Evolutionary conservation across 2,888 invertebrate genomes (phyloP).

Genomic region (Melanchra persicariae): DNA sequence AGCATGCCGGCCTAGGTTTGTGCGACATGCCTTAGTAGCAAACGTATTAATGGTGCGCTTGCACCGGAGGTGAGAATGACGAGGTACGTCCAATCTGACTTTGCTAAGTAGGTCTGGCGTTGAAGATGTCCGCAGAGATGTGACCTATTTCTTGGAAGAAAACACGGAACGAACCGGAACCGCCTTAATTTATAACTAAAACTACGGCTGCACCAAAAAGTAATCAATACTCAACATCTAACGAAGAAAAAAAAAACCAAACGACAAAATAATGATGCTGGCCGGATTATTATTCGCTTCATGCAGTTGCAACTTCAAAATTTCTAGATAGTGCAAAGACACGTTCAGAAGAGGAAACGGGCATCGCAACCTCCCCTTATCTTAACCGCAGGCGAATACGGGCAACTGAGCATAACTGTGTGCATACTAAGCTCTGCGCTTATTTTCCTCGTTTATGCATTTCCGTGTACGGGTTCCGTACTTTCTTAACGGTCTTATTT

Average conservation of each 20-base stretch:
- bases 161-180: neutral
- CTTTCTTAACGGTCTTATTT: slow-evolving; percentile 65
- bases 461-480: slow-evolving; percentile 56
- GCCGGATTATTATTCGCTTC: slow-evolving; percentile 57
- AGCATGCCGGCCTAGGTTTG: no score
- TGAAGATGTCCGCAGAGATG: neutral
- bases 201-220: slow-evolving; percentile 3
- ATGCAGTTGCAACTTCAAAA: slow-evolving; percentile 58
- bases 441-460: slow-evolving; percentile 60
- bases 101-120: no score
- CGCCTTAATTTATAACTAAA: slow-evolving; percentile 28
- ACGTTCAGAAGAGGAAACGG: slow-evolving; percentile 66
- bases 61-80: no score
- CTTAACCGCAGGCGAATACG: slow-evolving; percentile 67
- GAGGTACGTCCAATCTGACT: no score
- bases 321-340: slow-evolving; percentile 63
- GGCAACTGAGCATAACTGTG: slow-evolving; percentile 63
- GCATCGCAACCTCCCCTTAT: slow-evolving; percentile 66
- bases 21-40: no score
- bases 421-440: slow-evolving; percentile 60
- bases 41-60: no score
- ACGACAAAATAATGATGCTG: slow-evolving; percentile 53
- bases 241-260: slow-evolving; percentile 21
- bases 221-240: neutral
- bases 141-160: slow-evolving; percentile 33